Percentiles rank a stretch among this genome's conserved stretches.
phyloP scores from a whole-genome alignment of 2,113 vertebrate species.

The Megatriorchis doriae region DNA sequence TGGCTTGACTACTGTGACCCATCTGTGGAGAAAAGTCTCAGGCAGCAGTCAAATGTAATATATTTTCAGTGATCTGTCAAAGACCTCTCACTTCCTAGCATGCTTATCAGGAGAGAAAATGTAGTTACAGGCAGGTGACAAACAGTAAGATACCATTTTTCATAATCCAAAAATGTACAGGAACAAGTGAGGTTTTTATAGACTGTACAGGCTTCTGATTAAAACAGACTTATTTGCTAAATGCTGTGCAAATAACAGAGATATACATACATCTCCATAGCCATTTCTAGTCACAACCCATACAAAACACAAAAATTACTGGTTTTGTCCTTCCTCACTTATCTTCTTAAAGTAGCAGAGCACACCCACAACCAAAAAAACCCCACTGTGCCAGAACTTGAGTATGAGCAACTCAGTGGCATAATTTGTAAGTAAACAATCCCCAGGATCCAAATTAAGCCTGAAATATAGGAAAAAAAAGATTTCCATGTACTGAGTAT shows the following conservation, averaged over 20 bases:
- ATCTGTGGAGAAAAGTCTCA: constrained; percentile 37
- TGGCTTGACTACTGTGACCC: not conserved
- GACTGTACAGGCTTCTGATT: not conserved
- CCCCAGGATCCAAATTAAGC: not conserved
- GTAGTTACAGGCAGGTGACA: not conserved
- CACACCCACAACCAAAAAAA: not conserved
- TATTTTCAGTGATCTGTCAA: constrained; percentile 2
- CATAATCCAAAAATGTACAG: not conserved
- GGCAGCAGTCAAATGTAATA: constrained; percentile 9
- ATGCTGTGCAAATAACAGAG: not conserved
- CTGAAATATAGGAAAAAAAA: not conserved
- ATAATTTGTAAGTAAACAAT: not conserved
- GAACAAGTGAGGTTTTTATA: not conserved
- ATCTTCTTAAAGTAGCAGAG: not conserved
- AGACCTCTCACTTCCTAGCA: not conserved
- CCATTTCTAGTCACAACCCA: not conserved
- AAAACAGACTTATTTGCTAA: not conserved
- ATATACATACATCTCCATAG: fast-evolving
- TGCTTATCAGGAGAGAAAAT: not conserved
- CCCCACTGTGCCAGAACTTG: not conserved
- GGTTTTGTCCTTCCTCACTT: not conserved
- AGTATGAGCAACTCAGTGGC: not conserved
- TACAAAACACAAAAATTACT: not conserved
- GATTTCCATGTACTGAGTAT: not conserved
- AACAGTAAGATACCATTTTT: not conserved